Evolutionary conservation across 2,797 vertebrate genomes (phyloP).

Genomic region (Lithobates sylvaticus): DNA sequence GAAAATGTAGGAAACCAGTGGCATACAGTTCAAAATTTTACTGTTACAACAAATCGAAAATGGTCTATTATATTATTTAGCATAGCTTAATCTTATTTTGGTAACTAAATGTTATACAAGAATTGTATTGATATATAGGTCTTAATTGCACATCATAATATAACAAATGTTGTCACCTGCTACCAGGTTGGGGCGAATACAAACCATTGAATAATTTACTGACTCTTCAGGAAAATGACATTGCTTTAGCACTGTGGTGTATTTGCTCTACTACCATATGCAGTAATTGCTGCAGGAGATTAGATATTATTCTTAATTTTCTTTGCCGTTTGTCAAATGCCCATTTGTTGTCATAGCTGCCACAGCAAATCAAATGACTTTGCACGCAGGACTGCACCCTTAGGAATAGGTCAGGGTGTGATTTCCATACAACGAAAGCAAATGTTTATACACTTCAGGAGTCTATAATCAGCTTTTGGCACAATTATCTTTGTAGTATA

Average conservation of each 20-base stretch:
- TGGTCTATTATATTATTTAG: neutral
- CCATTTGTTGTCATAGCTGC: conserved; percentile 70
- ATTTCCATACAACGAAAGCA: conserved; percentile 34
- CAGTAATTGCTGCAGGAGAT: conserved; percentile 76
- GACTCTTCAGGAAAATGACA: conserved; percentile 71
- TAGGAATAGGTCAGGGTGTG: conserved; percentile 43
- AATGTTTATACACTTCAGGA: conserved; percentile 41
- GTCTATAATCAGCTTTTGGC: conserved; percentile 8
- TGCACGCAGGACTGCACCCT: conserved; percentile 55
- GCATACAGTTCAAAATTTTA: neutral
- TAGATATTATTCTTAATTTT: conserved; percentile 79
- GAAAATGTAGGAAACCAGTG: neutral
- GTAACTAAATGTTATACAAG: neutral
- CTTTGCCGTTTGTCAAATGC: conserved; percentile 74
- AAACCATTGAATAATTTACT: conserved; percentile 71
- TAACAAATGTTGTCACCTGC: conserved; percentile 66
- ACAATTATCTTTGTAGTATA: conserved; percentile 55
- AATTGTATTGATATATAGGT: neutral
- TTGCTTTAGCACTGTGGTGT: conserved; percentile 73
- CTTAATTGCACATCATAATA: conserved; percentile 14
- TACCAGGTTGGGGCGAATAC: conserved; percentile 60
- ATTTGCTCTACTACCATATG: conserved; percentile 68
- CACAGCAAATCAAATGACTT: conserved; percentile 72
- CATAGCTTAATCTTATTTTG: neutral
- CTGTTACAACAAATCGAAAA: neutral